phyloP scores from a whole-genome alignment of 2,113 vertebrate genomes.

The Dipodomys merriami region DNA sequence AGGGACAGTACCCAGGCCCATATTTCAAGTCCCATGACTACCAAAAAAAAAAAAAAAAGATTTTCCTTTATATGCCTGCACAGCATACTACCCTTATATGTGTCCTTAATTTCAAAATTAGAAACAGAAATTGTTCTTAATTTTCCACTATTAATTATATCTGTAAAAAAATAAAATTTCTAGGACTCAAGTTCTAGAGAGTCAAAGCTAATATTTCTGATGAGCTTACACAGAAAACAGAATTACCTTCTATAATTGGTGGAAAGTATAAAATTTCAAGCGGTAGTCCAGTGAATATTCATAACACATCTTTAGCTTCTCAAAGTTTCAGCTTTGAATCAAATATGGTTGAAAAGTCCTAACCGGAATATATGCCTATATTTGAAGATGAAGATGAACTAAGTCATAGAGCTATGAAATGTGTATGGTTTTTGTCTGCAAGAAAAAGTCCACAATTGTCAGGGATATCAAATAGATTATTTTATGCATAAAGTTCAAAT shows the following conservation, averaged over 20 bases:
- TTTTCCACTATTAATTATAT: neutral
- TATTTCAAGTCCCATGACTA: too few relatives aligned
- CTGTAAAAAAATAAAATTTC: neutral
- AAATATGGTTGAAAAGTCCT: neutral
- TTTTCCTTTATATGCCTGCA: neutral
- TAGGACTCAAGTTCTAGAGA: neutral
- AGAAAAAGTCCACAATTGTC: neutral
- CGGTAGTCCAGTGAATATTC: neutral
- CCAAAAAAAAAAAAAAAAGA: too few relatives aligned
- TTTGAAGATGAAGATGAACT: conserved; percentile 4
- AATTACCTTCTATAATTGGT: neutral
- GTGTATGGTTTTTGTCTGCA: neutral
- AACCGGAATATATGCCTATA: neutral
- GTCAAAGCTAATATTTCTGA: conserved; percentile 23
- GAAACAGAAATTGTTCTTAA: neutral
- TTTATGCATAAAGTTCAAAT: conserved; percentile 18
- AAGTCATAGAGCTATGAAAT: neutral
- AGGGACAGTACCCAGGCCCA: too few relatives aligned
- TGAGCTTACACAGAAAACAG: neutral
- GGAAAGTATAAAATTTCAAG: neutral
- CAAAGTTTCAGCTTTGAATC: conserved; percentile 22
- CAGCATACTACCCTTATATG: neutral
- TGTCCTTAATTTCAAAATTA: neutral
- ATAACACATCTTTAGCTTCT: neutral
- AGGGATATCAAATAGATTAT: neutral